Percentiles rank a stretch among this genome's conserved stretches.
Conservation (phyloP, 2,797 vertebrate genomes). For the Labroides dimidiatus region DNA sequence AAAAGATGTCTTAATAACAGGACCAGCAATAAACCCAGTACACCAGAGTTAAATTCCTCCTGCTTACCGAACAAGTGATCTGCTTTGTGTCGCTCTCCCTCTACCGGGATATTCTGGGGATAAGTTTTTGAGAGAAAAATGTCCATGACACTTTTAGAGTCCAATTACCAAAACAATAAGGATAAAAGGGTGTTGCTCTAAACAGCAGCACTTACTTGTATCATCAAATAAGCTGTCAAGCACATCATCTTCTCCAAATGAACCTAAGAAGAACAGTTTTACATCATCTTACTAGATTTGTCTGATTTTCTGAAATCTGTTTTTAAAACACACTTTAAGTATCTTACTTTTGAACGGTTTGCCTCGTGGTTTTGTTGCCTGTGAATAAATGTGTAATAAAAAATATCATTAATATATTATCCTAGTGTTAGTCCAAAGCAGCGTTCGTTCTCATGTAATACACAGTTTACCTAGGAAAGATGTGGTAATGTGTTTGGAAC, state of each 20-base stretch:
- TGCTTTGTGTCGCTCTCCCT: conserved; percentile 24
- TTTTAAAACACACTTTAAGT: neutral
- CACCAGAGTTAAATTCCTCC: neutral
- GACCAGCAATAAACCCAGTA: neutral
- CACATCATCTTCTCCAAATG: conserved; percentile 71
- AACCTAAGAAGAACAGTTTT: conserved; percentile 45
- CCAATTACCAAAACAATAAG: neutral
- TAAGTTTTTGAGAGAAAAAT: neutral
- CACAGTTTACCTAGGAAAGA: too few relatives aligned
- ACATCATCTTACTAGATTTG: neutral
- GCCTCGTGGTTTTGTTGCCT: conserved; percentile 82
- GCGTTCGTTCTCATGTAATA: too few relatives aligned
- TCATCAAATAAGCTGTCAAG: conserved; percentile 85
- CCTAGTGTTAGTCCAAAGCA: too few relatives aligned
- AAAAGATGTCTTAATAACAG: neutral
- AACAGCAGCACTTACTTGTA: conserved; percentile 58
- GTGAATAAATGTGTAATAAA: conserved; percentile 33
- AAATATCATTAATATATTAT: conserved; percentile 1
- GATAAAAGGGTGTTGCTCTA: neutral
- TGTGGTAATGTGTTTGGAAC: too few relatives aligned
- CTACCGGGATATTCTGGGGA: conserved; percentile 43
- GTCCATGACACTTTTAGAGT: neutral
- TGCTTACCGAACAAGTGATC: conserved; percentile 50
- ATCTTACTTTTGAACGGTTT: conserved; percentile 83
- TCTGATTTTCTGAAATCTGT: neutral